Percentiles rank a stretch among this genome's conserved stretches.
These are phyloP conservation scores for Phalanger gymnotis DNA, from an alignment of 2,797 vertebrate species.

Conservation along the genomic window DNA sequence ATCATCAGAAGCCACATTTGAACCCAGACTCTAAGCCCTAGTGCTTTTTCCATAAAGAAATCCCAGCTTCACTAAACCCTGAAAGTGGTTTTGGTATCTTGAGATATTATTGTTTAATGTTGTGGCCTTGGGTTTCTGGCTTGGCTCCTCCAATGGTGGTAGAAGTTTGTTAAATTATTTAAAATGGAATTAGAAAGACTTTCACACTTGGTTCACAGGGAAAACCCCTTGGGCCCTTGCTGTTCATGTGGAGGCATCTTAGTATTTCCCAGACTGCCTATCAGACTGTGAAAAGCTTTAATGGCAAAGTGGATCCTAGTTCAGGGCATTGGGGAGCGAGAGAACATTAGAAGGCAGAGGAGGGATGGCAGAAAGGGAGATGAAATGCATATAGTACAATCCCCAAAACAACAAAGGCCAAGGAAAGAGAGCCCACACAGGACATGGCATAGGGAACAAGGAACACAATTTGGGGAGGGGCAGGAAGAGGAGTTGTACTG, in stretches of 20 bases:
- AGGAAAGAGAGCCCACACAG: not conserved
- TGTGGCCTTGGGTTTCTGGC: conserved; percentile 10
- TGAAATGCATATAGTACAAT: not conserved
- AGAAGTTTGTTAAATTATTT: conserved; percentile 37
- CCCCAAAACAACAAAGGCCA: not conserved
- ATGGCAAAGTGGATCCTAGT: conserved; percentile 29
- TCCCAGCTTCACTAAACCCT: not conserved
- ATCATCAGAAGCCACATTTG: not conserved
- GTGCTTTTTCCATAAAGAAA: not conserved
- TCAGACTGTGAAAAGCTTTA: conserved; percentile 72
- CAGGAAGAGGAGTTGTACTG: not conserved
- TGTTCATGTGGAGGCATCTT: accelerated
- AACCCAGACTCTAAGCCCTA: not conserved
- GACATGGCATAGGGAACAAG: not conserved
- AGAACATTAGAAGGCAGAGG: not conserved
- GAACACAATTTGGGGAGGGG: not conserved
- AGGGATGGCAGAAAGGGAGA: not conserved
- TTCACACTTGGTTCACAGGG: conserved; percentile 36
- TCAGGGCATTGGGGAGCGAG: not conserved
- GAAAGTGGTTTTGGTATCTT: conserved; percentile 20
- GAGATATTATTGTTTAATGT: conserved; percentile 20
- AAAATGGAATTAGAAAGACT: conserved; percentile 55
- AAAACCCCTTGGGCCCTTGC: conserved; percentile 14
- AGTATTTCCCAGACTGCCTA: conserved; percentile 66
- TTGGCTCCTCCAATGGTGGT: not conserved